These are phyloP conservation scores for Drosophila anomalata DNA, from an alignment of 2,888 invertebrate species.

Conservation along the genomic window DNA sequence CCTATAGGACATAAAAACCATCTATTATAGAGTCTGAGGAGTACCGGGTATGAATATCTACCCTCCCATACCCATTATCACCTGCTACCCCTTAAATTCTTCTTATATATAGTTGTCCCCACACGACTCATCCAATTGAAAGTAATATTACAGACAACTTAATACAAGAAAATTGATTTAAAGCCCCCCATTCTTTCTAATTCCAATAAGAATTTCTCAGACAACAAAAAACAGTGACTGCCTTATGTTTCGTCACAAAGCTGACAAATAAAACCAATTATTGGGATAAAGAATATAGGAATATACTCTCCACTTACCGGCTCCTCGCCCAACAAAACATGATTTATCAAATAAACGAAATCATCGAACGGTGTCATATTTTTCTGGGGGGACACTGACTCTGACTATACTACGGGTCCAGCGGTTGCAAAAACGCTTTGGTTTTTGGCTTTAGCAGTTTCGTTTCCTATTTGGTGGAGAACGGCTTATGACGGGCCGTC, in stretches of 20 bases:
- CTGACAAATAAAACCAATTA: neutral
- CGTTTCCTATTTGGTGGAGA: neutral
- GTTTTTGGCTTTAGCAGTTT: neutral
- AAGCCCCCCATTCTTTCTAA: neutral
- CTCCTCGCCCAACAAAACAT: constrained; percentile 86
- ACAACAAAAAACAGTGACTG: constrained; percentile 1
- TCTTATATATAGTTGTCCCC: neutral
- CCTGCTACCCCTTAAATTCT: neutral
- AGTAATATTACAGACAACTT: neutral
- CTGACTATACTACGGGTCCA: neutral
- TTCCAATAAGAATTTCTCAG: neutral
- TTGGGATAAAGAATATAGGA: neutral
- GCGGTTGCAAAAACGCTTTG: neutral
- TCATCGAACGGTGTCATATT: constrained; percentile 86
- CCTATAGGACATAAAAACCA: neutral
- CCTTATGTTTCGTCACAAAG: neutral
- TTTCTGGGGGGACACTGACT: constrained; percentile 6
- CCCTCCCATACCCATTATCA: neutral
- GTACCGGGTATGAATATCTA: neutral
- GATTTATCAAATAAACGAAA: constrained; percentile 86
- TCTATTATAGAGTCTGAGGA: neutral
- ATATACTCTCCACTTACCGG: constrained; percentile 84
- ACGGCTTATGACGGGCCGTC: neutral
- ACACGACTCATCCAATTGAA: neutral
- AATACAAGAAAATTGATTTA: neutral